Base-by-base conservation (phyloP, 2,888 invertebrate species). In the Tiliacea citrago region DNA sequence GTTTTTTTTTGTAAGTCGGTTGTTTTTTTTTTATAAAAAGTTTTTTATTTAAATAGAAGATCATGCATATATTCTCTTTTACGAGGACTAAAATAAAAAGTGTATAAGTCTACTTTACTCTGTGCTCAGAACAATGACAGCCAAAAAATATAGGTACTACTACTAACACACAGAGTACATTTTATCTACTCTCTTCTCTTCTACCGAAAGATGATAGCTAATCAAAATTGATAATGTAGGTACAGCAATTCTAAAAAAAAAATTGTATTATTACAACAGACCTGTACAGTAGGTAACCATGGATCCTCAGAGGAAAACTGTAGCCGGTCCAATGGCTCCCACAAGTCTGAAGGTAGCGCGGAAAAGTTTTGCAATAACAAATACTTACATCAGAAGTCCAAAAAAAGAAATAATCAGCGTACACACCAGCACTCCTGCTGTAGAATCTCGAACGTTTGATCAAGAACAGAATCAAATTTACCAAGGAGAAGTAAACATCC, bases 401-500 rank as follows among this genome's bases (percentile, higher is more conserved):
- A 89, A 93, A 69, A 95, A 95, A 87, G 95, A 95, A 91, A 91
- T 92, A 47, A 77, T 95, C 53, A 93, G 92, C 35, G 94, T 96
- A 18, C 95, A 94, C 77, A 94, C 95, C 24, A 93, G 92, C 79
- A 91, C 93, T 29, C 96, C 96, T 39, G 83, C 90, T n/a, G 69
- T 92, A 18, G 95, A 96, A 86, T 91, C 88, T 62, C 91, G 91
- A 39, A 89, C 92, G 29, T 89, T 88, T 77, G 90, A 91, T 61
- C 89, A 88, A 73, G 94, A 94, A 87, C 92, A 95, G 83, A 92
- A 90, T 80, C 96, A 95, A 90, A 86, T 95, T 53, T 95, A 92
- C 86, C 92, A 93, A 77, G 96, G 95, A 73, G 93, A 94, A 75
- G 92, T 96, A 29, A 96, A 96, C 85, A 87, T 96, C 35, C 90